Base-by-base conservation (phyloP, 2,888 invertebrate genomes). In the Eilema griseolum region DNA sequence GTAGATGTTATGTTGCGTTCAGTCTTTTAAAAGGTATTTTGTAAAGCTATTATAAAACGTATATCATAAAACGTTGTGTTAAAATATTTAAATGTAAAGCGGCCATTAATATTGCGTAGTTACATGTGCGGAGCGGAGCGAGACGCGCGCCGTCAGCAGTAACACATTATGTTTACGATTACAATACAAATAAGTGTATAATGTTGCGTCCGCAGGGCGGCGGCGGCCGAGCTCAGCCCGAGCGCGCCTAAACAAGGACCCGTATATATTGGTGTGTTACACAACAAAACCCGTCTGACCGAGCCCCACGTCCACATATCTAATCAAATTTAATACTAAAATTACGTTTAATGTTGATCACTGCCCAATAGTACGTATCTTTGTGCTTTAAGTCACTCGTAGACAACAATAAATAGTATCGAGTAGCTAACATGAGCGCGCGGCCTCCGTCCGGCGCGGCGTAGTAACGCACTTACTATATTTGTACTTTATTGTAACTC, bases 281-380 rank as follows among this genome's bases (percentile, higher is more conserved):
- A 91, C 92, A 93, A 93, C 93, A 88, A 89, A 90, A 90, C 88
- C 86, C 87, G 90, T 84, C 88, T 80, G 88, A 85, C 93, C 93
- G 91, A 89, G 91, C 92, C 88, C 84, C 88, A 84, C 87, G 88
- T 86, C 89, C 89, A 90, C 92, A 84, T 90, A 92, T 90, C 93
- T 94, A 94, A 93, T 92, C 92, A 91, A 93, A 92, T 92, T 93
- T 94, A 93, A 91, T 90, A 90, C 94, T 95, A 94, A 92, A 89
- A 90, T 95, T 94, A 94, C 93, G 92, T 91, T 93, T 90, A 94
- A 95, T 95, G 95, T 95, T 95, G 95, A 95, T 95, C 95, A 95
- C 95, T 95, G 95, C 95, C 95, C 94, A 94, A 92, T 93, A 92
- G 94, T 95, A 95, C 94, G 95, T 95, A 95, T 95, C 89, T 95